Base-by-base conservation (phyloP, 1,140 invertebrate genomes). In the Drosophila gunungcola region DNA sequence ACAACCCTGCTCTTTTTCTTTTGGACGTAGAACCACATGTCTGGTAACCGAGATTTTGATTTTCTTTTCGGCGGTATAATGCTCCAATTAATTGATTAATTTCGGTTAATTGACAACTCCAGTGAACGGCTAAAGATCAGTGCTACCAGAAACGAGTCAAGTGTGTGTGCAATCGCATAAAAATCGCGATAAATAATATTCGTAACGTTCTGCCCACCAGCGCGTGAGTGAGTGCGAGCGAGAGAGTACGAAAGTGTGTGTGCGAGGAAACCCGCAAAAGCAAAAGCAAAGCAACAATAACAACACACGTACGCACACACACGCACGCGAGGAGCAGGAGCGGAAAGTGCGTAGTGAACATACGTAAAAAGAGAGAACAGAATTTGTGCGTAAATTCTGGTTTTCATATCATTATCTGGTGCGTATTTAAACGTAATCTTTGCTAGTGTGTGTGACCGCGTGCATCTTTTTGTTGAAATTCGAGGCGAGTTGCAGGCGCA, bases 1-100 rank as follows among this genome's bases (percentile, higher is more conserved):
- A 62, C 60, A 25, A 64, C 62, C 58, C 62, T 65, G 78, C 73
- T 84, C 80, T 80, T 80, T 85, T 85, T 85, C 90, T 91, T 91
- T 91, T 91, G 86, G 84, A 90, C 74, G 90, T 86, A 90, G 90
- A 91, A 91, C 90, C 90, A 91, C 90, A 92, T 92, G 90, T 91
- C 85, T 89, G 90, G 83, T 84, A 75, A 85, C 80, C 90, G 88
- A 90, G 85, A 91, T 88, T 91, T 91, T 88, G 45, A 79, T 61
- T 73, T 61, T 65, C 70, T 72, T 80, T 88, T 74, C 79, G 76
- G 74, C 72, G 69, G 77, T 90, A 92, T 83, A 79, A 91, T 92
- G 91, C 76, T 79, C 72, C 83, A 83, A 75, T 65, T 65, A 68
- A 68, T 68, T 68, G 64, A 68, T 42, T 68, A 91, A 85, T 86